Percentiles rank a stretch among this genome's conserved stretches.
These are phyloP conservation scores for Atherix ibis DNA, from an alignment of 2,888 invertebrate genomes.

Conservation along the genomic window DNA sequence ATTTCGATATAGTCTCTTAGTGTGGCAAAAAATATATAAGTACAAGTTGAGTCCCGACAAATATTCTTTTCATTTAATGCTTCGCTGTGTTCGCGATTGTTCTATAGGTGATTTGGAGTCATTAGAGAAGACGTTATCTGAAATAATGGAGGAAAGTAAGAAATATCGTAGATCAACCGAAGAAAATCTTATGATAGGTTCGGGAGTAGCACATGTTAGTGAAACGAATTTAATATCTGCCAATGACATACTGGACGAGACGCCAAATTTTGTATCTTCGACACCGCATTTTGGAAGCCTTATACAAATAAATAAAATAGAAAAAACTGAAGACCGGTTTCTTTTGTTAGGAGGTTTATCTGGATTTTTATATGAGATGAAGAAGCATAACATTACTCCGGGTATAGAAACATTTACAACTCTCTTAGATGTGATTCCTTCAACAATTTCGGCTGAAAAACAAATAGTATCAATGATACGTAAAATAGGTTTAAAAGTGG, in stretches of 20 bases:
- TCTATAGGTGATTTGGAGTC: slow-evolving; percentile 50
- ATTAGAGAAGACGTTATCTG: slow-evolving; percentile 37
- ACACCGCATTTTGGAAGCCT: slow-evolving; percentile 45
- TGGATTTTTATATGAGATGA: slow-evolving; percentile 64
- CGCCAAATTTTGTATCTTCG: slow-evolving; percentile 50
- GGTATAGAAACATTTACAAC: slow-evolving; percentile 65
- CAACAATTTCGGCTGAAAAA: slow-evolving; percentile 48
- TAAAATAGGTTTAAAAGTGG: slow-evolving; percentile 42
- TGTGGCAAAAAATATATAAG: slow-evolving; percentile 71
- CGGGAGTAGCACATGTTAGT: background rate
- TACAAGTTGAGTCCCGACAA: slow-evolving; percentile 50
- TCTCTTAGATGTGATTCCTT: slow-evolving; percentile 55
- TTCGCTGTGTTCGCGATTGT: slow-evolving; percentile 68
- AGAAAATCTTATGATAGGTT: background rate
- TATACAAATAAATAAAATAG: slow-evolving; percentile 40
- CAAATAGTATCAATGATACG: slow-evolving; percentile 47
- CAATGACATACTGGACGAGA: slow-evolving; percentile 18
- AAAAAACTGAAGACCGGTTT: slow-evolving; percentile 47
- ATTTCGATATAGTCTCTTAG: slow-evolving; percentile 61
- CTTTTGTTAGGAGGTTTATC: slow-evolving; percentile 63
- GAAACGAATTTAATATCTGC: background rate
- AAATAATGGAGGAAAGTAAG: slow-evolving; percentile 14
- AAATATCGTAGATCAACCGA: too few species aligned
- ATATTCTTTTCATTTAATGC: slow-evolving; percentile 63
- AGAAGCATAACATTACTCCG: slow-evolving; percentile 46